Percentiles rank a stretch among this genome's conserved stretches.
These are phyloP conservation scores for Mylabris sibirica DNA, from an alignment of 2,888 invertebrate species.

Conservation along the genomic window DNA sequence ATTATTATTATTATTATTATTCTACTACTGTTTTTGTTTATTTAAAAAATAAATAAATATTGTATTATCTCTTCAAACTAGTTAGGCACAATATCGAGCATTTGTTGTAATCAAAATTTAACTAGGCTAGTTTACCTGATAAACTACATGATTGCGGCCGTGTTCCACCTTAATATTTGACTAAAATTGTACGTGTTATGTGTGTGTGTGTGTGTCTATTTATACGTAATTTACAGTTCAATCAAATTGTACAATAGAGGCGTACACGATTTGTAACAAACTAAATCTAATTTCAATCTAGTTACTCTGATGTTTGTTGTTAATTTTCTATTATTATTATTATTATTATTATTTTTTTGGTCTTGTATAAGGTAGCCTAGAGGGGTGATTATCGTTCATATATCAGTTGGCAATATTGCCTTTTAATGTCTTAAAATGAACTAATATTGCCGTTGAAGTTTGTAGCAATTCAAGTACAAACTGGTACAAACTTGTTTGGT, in stretches of 20 bases:
- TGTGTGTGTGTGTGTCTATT: not conserved
- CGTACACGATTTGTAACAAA: too few relatives aligned
- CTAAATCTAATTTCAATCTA: not conserved
- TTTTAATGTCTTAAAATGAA: constrained; percentile 42
- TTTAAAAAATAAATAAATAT: not conserved
- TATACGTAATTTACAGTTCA: not conserved
- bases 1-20: too few relatives aligned
- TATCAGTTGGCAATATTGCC: constrained; percentile 23
- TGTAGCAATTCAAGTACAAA: constrained; percentile 49
- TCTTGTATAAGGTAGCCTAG: not conserved
- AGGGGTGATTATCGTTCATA: not conserved
- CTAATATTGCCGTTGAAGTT: constrained; percentile 47
- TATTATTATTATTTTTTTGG: not conserved
- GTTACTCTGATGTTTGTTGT: not conserved
- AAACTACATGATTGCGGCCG: constrained; percentile 20
- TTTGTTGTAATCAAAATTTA: not conserved
- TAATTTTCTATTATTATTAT: not conserved
- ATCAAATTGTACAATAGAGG: not conserved
- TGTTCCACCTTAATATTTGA: constrained; percentile 32
- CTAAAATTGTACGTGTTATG: constrained; percentile 13
- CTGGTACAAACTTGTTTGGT: constrained; percentile 53
- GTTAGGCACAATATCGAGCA: not conserved
- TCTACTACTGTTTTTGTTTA: too few relatives aligned
- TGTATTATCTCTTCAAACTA: not conserved
- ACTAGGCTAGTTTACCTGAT: not conserved